A percentile compares a stretch with the other conserved stretches of the same genome.
These are phyloP conservation scores for Coturnix japonica DNA, from an alignment of 2,113 vertebrate genomes.

Conservation along the genomic window DNA sequence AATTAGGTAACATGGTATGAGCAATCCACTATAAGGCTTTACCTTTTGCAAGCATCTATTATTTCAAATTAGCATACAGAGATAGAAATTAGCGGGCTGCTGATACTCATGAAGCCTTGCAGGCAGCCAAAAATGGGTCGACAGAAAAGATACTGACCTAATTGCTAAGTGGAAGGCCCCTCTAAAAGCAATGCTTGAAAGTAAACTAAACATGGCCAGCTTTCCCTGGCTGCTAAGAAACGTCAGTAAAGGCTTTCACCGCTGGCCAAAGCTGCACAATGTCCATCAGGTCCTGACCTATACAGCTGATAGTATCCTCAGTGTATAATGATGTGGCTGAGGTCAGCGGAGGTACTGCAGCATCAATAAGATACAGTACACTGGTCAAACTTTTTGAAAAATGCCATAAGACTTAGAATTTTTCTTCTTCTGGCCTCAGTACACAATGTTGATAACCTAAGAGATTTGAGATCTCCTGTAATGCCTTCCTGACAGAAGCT, in stretches of 20 bases:
- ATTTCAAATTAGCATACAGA: background rate
- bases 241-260: background rate
- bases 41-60: background rate
- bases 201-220: background rate
- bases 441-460: background rate
- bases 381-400: background rate
- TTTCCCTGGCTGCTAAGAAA: background rate
- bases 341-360: background rate
- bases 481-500: background rate
- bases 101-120: background rate
- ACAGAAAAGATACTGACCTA: background rate
- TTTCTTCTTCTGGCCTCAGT: background rate
- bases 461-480: background rate
- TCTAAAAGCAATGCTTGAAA: fast-evolving
- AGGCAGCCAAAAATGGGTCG: background rate
- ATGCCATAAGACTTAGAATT: background rate
- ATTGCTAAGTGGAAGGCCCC: background rate
- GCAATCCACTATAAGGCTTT: background rate
- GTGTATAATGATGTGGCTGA: background rate
- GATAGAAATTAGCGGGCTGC: background rate
- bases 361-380: background rate
- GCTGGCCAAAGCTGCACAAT: background rate
- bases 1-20: background rate
- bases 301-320: background rate
- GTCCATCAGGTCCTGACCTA: background rate